Percentiles rank a stretch among this genome's conserved stretches.
phyloP scores from a whole-genome alignment of 2,888 invertebrate species.

The Ichneumoninae sp. region DNA sequence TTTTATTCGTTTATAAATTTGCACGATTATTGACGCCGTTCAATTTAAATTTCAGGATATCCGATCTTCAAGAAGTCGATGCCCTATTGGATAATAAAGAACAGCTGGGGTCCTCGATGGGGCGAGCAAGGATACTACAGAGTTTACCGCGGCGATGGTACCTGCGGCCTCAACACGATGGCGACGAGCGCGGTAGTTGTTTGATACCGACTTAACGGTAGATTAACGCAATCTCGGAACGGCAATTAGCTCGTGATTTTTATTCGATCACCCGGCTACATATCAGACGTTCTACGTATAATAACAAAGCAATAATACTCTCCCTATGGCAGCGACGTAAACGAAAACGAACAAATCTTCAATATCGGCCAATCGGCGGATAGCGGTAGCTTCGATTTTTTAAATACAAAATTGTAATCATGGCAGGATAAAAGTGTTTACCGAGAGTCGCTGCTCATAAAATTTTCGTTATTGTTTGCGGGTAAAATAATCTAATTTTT shows the following conservation, averaged over 20 bases:
- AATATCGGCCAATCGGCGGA: not conserved
- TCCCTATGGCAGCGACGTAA: not conserved
- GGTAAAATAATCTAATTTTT: conserved; percentile 18
- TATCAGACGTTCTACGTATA: conserved; percentile 33
- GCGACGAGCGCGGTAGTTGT: conserved; percentile 92
- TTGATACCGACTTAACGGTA: conserved; percentile 68
- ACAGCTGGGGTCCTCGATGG: conserved; percentile 97
- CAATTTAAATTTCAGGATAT: conserved; percentile 87
- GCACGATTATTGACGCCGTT: not conserved
- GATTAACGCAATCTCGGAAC: not conserved
- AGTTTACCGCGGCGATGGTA: conserved; percentile 97
- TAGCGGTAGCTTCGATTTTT: not conserved
- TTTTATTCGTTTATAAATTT: conserved; percentile 26
- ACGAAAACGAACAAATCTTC: not conserved
- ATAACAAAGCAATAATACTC: conserved; percentile 2
- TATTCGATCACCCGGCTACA: conserved; percentile 22
- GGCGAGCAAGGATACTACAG: conserved; percentile 98
- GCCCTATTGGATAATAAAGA: conserved; percentile 97
- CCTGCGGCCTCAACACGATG: conserved; percentile 96
- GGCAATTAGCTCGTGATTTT: conserved; percentile 35
- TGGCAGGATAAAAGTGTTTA: conserved; percentile 16
- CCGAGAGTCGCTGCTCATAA: conserved; percentile 13
- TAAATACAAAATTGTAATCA: not conserved
- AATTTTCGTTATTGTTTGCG: conserved; percentile 5
- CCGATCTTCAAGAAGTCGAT: conserved; percentile 92